Evolutionary conservation across 2,888 invertebrate genomes (phyloP), one percentile per base, ranked within the genome.

Genomic region (Trilocha varians): DNA sequence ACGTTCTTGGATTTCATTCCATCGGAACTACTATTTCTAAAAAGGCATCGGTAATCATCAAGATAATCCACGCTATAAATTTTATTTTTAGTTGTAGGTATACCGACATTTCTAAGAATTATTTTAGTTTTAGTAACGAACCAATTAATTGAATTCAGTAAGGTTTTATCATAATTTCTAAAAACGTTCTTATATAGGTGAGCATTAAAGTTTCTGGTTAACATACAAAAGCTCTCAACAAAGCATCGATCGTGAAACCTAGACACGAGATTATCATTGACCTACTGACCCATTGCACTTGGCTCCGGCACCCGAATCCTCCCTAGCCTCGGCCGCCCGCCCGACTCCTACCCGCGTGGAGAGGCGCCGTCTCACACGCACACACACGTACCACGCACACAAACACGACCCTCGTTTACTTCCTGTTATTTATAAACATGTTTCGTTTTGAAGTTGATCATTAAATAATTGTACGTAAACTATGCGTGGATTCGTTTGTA

Each of bases 211-310:
- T 3, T 9, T 2, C 25, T 4, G 6, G 3, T n/a, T 25, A 25
- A 9, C 11, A 25, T 3, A 25, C 3, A 11, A 9, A 3, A 25
- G 2, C 4, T 25, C 25, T 25, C 25, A 25, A 25, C 5, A 25
- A 25, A 25, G 25, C 25, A 25, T 25, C 25, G 25, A 25, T 25
- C 25, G 25, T 25, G 36, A 46, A 43, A 45, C 39, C 34, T 38
- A 32, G 37, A 49, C 32, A 38, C 33, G 16, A 43, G 38, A 52
- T 47, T 60, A 60, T 59, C 52, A 59, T 63, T 82, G 84, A 79
- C 86, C 86, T 53, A 80, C 59, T 86, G 70, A 76, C 86, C 79
- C 59, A 77, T 43, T 87, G 80, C 78, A 85, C 85, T 86, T 86
- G 85, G 68, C 74, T 73, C 54, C 46, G 52, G 70, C 70, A 67